phyloP scores from a whole-genome alignment of 2,888 invertebrate species.

The Baronia brevicornis region DNA sequence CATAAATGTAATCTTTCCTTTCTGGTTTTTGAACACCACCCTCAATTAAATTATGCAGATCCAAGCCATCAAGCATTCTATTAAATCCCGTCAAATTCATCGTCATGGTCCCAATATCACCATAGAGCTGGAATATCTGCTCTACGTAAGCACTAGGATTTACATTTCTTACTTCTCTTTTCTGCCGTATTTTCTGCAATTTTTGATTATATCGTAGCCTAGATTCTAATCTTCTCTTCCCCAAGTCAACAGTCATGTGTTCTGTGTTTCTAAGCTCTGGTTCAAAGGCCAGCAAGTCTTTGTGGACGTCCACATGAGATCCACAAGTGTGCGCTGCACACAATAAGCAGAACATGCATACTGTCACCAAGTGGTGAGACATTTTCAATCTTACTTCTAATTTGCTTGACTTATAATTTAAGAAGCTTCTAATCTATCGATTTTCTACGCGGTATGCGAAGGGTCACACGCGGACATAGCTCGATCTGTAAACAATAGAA shows the following conservation, averaged over 20 bases:
- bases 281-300: constrained; percentile 33
- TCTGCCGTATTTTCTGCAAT: constrained; percentile 34
- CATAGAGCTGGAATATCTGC: constrained; percentile 80
- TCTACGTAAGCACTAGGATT: constrained; percentile 77
- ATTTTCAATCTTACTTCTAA: constrained; percentile 34
- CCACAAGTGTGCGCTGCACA: constrained; percentile 88
- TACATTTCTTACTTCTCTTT: constrained; percentile 42
- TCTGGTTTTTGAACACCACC: constrained; percentile 47
- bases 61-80: constrained; percentile 77
- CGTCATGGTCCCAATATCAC: constrained; percentile 78
- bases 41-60: constrained; percentile 68
- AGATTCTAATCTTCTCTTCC: constrained; percentile 34
- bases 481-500: constrained; percentile 22
- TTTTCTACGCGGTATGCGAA: constrained; percentile 1
- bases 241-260: constrained; percentile 33
- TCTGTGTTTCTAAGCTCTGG: constrained; percentile 29
- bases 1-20: constrained; percentile 39
- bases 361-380: constrained; percentile 80
- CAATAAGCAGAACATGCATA: constrained; percentile 88
- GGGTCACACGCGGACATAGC: constrained; percentile 20
- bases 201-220: constrained; percentile 42
- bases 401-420: constrained; percentile 16
- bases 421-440: constrained; percentile 12
- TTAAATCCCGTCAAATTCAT: constrained; percentile 81
- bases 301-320: constrained; percentile 76